Evolutionary conservation across 2,113 vertebrate species (phyloP).

Genomic region (Acrocephalus kingi): DNA sequence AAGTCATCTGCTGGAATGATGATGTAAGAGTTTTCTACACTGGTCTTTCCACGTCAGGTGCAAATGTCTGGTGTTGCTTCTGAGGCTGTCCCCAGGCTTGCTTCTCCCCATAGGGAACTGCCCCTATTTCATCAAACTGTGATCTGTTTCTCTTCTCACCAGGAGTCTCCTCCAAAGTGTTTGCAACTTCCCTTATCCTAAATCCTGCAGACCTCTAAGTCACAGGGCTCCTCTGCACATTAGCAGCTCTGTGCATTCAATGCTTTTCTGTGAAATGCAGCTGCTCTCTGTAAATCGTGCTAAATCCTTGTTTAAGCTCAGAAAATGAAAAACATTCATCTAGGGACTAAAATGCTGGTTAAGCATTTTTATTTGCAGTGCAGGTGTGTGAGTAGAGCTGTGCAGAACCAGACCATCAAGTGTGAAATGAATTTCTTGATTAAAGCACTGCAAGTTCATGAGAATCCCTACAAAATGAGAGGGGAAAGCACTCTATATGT

Average conservation of each 20-base stretch:
- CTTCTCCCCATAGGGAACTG: not conserved
- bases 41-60: not conserved
- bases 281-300: not conserved
- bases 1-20: not conserved
- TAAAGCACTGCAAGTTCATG: not conserved
- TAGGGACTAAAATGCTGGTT: not conserved
- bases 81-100: not conserved
- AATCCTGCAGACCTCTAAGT: not conserved
- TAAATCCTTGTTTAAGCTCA: not conserved
- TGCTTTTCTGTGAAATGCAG: not conserved
- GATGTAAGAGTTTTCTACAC: not conserved
- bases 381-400: not conserved
- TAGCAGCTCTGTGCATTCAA: not conserved
- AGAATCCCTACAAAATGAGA: not conserved
- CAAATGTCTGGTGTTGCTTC: not conserved
- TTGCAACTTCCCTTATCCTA: not conserved
- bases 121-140: not conserved
- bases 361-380: not conserved
- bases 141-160: not conserved
- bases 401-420: not conserved
- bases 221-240: not conserved
- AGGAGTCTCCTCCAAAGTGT: not conserved
- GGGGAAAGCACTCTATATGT: not conserved
- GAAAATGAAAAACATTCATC: not conserved
- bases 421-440: not conserved